These are phyloP conservation scores for Neogobius melanostomus DNA, from an alignment of 2,113 vertebrate genomes.

Conservation along the genomic window DNA sequence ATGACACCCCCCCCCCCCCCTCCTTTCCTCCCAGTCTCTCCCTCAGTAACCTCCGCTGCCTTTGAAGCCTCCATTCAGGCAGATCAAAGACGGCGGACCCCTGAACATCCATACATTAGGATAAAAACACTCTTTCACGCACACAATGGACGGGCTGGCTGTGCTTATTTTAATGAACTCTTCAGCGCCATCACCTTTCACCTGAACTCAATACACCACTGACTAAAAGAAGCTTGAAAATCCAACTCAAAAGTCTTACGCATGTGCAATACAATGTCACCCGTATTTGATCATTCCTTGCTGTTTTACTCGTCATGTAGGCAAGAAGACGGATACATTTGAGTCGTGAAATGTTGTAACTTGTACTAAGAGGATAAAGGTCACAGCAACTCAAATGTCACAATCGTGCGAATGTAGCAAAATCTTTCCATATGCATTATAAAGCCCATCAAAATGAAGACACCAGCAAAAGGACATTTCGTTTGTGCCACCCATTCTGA, in stretches of 20 bases:
- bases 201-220: constrained; percentile 40
- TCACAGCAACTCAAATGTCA: too few relatives aligned
- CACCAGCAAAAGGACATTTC: neutral
- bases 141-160: constrained; percentile 31
- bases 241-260: neutral
- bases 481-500: neutral
- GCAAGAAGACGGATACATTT: constrained; percentile 38
- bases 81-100: constrained; percentile 56
- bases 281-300: neutral
- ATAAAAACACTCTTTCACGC: constrained; percentile 41
- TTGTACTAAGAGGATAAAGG: too few relatives aligned
- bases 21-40: neutral
- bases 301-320: constrained; percentile 20
- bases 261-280: neutral
- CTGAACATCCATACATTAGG: constrained; percentile 50
- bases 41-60: constrained; percentile 14
- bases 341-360: constrained; percentile 15
- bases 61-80: constrained; percentile 54
- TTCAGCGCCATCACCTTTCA: constrained; percentile 48
- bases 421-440: too few relatives aligned
- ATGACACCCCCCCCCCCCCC: constrained; percentile 13
- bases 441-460: too few relatives aligned
- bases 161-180: constrained; percentile 62
- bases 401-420: too few relatives aligned
- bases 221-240: constrained; percentile 28